Evolutionary conservation across 2,113 vertebrate species (phyloP).

Genomic region (Ictidomys tridecemlineatus): DNA sequence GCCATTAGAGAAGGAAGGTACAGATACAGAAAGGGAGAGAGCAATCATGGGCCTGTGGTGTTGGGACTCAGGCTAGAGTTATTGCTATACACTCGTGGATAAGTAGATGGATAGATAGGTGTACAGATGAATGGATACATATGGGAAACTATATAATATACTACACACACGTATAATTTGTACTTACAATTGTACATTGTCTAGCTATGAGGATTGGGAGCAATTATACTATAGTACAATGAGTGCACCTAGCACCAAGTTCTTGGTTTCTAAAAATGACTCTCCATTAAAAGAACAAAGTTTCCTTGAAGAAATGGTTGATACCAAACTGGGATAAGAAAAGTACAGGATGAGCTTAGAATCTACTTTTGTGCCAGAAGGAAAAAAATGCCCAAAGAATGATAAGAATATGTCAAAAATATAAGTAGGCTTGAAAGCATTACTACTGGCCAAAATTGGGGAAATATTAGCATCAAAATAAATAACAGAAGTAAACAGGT

Average conservation of each 20-base stretch:
- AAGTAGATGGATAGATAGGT: not conserved
- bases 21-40: not conserved
- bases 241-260: not conserved
- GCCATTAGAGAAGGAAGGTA: not conserved
- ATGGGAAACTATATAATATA: not conserved
- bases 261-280: not conserved
- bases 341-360: not conserved
- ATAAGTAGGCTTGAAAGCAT: not conserved
- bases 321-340: not conserved
- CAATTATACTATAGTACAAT: rapidly evolving
- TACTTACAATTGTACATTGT: not conserved
- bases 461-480: not conserved
- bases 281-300: not conserved
- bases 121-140: not conserved
- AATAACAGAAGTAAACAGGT: not conserved
- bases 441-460: not conserved
- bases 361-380: not conserved
- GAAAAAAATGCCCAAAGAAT: not conserved
- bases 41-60: rapidly evolving
- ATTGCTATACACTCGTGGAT: not conserved
- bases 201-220: not conserved
- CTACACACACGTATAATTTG: not conserved
- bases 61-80: not conserved
- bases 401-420: not conserved
- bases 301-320: not conserved